These are phyloP conservation scores for Oscheius myriophilus DNA, from an alignment of 2,888 invertebrate genomes.

Conservation along the genomic window DNA sequence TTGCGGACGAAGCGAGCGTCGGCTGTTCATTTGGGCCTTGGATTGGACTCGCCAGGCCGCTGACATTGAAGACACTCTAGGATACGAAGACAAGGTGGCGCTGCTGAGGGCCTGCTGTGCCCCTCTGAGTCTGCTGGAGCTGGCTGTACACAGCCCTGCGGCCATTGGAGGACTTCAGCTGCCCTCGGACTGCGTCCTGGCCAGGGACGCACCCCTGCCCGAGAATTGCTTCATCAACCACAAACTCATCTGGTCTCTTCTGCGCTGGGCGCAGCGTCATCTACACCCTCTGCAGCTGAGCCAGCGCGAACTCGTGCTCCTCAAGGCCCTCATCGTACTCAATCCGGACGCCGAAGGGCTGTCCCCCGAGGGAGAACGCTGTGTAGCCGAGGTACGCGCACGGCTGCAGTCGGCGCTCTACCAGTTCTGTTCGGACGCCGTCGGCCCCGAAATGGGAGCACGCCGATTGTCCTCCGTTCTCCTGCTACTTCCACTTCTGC, in stretches of 20 bases:
- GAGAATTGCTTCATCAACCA: slow-evolving; percentile 58
- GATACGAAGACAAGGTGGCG: slow-evolving; percentile 37
- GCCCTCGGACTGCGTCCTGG: slow-evolving; percentile 45
- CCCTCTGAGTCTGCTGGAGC: slow-evolving; percentile 59
- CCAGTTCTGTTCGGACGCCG: slow-evolving; percentile 42
- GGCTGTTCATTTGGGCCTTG: slow-evolving; percentile 58
- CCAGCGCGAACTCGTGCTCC: slow-evolving; percentile 56
- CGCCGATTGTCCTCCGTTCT: slow-evolving; percentile 59
- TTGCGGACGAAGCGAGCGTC: slow-evolving; percentile 52
- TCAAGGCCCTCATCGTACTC: slow-evolving; percentile 57
- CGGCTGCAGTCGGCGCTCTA: slow-evolving; percentile 59
- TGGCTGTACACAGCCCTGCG: slow-evolving; percentile 36
- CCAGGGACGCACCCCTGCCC: slow-evolving; percentile 38
- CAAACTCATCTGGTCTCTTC: slow-evolving; percentile 53
- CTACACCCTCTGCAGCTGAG: slow-evolving; percentile 51
- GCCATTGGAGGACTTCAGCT: slow-evolving; percentile 35
- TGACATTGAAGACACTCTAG: slow-evolving; percentile 48
- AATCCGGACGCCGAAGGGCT: slow-evolving; percentile 55
- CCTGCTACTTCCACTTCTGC: slow-evolving; percentile 62
- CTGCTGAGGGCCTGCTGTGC: slow-evolving; percentile 56
- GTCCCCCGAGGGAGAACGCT: slow-evolving; percentile 41
- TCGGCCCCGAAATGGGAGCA: slow-evolving; percentile 43
- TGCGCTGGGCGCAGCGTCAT: slow-evolving; percentile 51
- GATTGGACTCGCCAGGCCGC: slow-evolving; percentile 58
- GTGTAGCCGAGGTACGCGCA: slow-evolving; percentile 53